Base-by-base conservation (phyloP, 2,888 invertebrate species). In the Blomia tropicalis region DNA sequence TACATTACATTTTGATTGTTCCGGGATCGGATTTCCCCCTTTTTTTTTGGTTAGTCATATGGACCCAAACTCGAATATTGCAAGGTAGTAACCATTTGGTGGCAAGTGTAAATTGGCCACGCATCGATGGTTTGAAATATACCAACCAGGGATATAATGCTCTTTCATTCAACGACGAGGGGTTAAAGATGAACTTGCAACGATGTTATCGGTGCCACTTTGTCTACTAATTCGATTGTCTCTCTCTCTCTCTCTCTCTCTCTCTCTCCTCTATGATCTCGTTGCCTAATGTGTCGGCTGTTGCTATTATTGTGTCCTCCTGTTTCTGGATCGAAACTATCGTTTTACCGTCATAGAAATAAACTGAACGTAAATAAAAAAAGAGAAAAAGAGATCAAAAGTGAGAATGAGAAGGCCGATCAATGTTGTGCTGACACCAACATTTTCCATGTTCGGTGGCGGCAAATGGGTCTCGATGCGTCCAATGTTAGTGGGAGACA, bases 401-500 rank as follows among this genome's bases (percentile, higher is more conserved):
- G 41, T 17, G n/a, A 17, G 41, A 17, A n/a, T 41, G 41, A 17
- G 41, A 14, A 17, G n/a, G 51, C 11, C 51, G n/a, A n/a, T 27
- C 7, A 47, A 7, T 22, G 51, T 27, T 11, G n/a, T 47, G 51
- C 14, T 19, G 11, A 27, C 51, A 22, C 14, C n/a, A 47, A n/a
- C 17, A 19, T 47, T 31, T 29, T 7, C 31, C 56, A 51, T 51
- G 11, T 11, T 32, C 56, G 22, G 30, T 22, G 25, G 25, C 56
- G 56, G 56, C 30, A 19, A 41, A 32, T 31, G 56, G 32, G 30
- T 11, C 30, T 23, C 30, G 36, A 31, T 11, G 32, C 30, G 56
- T 29, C 14, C 51, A 47, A n/a, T 47, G n/a, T n/a, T 27, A 47
- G 23, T 47, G 51, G 51, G 23, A 47, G 51, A 47, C 51, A 47